Conservation (phyloP, 2,797 vertebrate genomes). For the Chaunax sp. region DNA sequence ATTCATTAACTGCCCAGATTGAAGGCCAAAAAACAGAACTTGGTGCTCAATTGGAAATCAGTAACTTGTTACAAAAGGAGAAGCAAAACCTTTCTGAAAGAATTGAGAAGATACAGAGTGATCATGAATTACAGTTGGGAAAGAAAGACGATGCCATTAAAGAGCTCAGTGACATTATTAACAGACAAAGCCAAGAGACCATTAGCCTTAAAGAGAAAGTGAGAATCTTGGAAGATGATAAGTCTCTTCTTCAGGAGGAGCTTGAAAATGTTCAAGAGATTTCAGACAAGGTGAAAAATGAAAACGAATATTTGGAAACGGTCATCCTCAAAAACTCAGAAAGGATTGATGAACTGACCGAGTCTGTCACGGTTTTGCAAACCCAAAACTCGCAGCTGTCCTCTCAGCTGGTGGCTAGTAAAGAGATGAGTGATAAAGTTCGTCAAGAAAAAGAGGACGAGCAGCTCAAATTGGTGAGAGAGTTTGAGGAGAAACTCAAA, state of each 20-base stretch:
- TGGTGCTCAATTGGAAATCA: constrained; percentile 76
- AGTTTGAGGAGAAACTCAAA: constrained; percentile 89
- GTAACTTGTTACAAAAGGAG: constrained; percentile 75
- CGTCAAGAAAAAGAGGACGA: constrained; percentile 86
- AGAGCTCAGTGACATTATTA: constrained; percentile 76
- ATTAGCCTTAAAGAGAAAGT: constrained; percentile 87
- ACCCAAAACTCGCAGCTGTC: constrained; percentile 81
- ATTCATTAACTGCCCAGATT: constrained; percentile 78
- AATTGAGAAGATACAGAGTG: constrained; percentile 65
- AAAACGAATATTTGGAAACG: constrained; percentile 89
- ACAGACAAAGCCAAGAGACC: constrained; percentile 78
- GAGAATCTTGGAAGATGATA: constrained; percentile 90
- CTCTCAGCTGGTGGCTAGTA: constrained; percentile 79
- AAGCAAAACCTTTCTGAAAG: constrained; percentile 74
- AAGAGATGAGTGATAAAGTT: constrained; percentile 74
- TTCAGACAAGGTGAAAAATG: constrained; percentile 88
- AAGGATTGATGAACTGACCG: constrained; percentile 85
- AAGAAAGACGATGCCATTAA: constrained; percentile 70
- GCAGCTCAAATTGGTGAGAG: constrained; percentile 84
- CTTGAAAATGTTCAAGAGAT: constrained; percentile 88
- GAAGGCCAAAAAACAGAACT: constrained; percentile 81
- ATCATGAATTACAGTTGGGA: constrained; percentile 72
- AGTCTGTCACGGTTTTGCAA: constrained; percentile 79
- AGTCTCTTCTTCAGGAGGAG: constrained; percentile 89
- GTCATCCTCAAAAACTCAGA: constrained; percentile 87